A percentile compares a stretch with the other conserved stretches of the same genome.
phyloP scores from a whole-genome alignment of 2,113 vertebrate species.

The Anser brachyrhynchus region DNA sequence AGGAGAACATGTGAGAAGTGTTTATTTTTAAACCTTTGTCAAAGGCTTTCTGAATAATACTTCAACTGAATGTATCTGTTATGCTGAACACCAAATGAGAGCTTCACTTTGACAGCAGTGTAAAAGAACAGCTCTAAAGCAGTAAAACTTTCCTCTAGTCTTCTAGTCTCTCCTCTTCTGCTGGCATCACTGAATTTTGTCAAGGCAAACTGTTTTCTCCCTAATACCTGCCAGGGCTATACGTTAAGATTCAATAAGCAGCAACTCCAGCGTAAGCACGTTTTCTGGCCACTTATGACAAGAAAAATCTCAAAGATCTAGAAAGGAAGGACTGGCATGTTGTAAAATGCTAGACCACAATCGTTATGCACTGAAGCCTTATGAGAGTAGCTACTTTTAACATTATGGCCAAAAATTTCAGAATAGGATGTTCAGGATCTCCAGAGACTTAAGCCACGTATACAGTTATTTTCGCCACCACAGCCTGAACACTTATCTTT shows the following conservation, averaged over 20 bases:
- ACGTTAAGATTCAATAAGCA: not conserved
- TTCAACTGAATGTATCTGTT: not conserved
- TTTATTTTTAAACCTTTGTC: not conserved
- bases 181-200: not conserved
- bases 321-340: not conserved
- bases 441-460: not conserved
- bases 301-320: not conserved
- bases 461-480: not conserved
- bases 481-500: not conserved
- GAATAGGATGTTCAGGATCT: not conserved
- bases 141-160: not conserved
- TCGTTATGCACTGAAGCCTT: rapidly evolving
- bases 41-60: not conserved
- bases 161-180: not conserved
- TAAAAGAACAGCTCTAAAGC: not conserved
- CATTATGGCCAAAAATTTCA: not conserved
- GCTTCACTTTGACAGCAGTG: not conserved
- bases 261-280: not conserved
- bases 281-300: not conserved
- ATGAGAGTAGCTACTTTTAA: not conserved
- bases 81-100: not conserved
- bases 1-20: not conserved
- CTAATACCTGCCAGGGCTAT: not conserved
- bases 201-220: not conserved
- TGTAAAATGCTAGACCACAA: not conserved